Evolutionary conservation across 2,888 invertebrate species (phyloP).

Genomic region (Melieria omissa): DNA sequence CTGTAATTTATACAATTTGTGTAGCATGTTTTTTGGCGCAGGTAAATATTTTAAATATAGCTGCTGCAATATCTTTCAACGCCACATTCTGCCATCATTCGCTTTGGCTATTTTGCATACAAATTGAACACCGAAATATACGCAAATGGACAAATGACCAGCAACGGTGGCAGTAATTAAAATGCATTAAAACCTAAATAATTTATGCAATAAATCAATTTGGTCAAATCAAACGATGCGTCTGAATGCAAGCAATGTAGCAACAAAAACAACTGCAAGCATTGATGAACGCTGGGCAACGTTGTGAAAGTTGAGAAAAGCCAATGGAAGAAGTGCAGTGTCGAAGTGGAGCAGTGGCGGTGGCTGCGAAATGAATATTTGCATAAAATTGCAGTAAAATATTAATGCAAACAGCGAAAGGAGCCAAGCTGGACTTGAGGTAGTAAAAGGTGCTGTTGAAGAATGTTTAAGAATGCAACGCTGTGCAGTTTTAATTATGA

Average conservation of each 20-base stretch:
- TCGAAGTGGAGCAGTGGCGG: not conserved
- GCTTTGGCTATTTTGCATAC: constrained; percentile 12
- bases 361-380: not conserved
- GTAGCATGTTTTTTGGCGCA: no score
- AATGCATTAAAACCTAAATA: constrained; percentile 25
- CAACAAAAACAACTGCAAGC: no score
- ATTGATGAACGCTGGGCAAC: not conserved
- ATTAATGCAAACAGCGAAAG: no score
- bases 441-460: no score
- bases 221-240: not conserved
- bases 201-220: constrained; percentile 18
- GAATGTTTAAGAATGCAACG: no score
- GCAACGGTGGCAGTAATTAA: constrained; percentile 15
- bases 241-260: no score
- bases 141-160: constrained; percentile 17
- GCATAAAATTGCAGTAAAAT: no score
- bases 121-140: constrained; percentile 8
- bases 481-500: no score
- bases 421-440: no score
- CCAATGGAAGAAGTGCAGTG: not conserved
- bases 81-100: not conserved
- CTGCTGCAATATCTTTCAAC: no score
- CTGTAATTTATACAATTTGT: no score
- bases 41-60: no score
- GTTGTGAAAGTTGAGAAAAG: not conserved